Base-by-base conservation (phyloP, 2,113 vertebrate genomes). In the Aphyosemion australe region DNA sequence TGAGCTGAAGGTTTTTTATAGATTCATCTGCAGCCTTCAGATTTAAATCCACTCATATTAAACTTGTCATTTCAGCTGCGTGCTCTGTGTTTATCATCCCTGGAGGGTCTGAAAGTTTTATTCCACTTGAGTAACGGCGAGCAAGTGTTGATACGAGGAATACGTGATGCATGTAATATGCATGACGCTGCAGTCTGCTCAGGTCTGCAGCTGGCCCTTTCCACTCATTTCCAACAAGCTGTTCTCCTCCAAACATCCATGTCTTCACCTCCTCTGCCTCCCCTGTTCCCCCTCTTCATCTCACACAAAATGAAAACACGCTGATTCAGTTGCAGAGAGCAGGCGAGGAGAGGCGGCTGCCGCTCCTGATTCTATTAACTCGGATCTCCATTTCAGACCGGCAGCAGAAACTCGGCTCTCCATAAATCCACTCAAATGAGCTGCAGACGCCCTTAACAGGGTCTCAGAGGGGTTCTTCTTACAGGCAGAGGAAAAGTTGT, bases 211-310 rank as follows among this genome's bases (percentile, higher is more conserved):
- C 67, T 63, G 61, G 49, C 51, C 34, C 56, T 72, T 49, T 58
- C 67, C 57, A 57, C 61, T 51, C 48, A 43, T 34, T 31, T 69
- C 65, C 34, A 66, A 74, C 76, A 76, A 85, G 83, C 69, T 85
- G 79, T 72, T 60, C 68, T 54, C 68, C 61, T 55, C 67, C 57
- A 46, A 58, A 74, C 66, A 50, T 43, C 47, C 37, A 58, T 43
- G 34, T 52, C 56, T 64, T 69, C 68, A 37, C 57, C 56, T 65
- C 55, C 19, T 39, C 61, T 47, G 61, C 53, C 21, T 43, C 57
- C 26, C 49, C 61, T 42, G 61, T 54, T 45, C 58, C 49, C 34
- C 19, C 60, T 0, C 65, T 74, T 65, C 61, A 2, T 54, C 72
- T 61, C 64, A 14, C 72, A 32, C 72, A 64, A 8, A 65, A 43